Conservation (phyloP, 2,797 vertebrate species). For the Danio choprae region DNA sequence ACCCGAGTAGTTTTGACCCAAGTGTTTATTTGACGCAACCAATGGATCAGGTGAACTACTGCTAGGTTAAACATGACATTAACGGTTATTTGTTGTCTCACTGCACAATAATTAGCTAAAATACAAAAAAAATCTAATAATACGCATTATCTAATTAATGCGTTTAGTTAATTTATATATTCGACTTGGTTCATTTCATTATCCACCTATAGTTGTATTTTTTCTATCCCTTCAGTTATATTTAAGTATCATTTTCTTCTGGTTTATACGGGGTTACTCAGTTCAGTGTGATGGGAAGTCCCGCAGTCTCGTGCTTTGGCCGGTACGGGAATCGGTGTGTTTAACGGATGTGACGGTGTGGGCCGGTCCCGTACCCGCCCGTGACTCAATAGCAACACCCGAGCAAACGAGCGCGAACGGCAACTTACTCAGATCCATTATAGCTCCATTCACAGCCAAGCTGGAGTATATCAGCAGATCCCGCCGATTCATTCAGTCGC, state of each 20-base stretch:
- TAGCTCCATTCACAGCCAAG: constrained; percentile 18
- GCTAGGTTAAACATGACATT: too few relatives aligned
- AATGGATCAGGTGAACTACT: too few relatives aligned
- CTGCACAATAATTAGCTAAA: too few relatives aligned
- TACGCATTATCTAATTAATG: too few relatives aligned
- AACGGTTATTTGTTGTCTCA: too few relatives aligned
- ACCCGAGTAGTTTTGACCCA: too few relatives aligned
- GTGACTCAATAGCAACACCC: constrained; percentile 4
- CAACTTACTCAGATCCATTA: neutral
- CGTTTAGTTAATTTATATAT: too few relatives aligned
- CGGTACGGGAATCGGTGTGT: constrained; percentile 36
- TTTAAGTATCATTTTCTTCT: neutral
- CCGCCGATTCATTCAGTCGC: constrained; percentile 17
- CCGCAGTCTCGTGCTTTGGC: constrained; percentile 21
- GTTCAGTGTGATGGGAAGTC: constrained; percentile 14
- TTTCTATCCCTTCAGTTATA: neutral
- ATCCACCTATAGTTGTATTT: too few relatives aligned
- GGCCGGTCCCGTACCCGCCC: constrained; percentile 44
- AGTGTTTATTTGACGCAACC: too few relatives aligned
- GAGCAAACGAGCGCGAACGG: neutral
- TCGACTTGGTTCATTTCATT: too few relatives aligned
- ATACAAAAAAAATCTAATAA: too few relatives aligned
- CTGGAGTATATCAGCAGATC: constrained; percentile 30
- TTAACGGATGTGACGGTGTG: constrained; percentile 49
- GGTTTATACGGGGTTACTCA: neutral